Percentiles rank a stretch among this genome's conserved stretches.
Conservation (phyloP, 2,113 vertebrate species). For the Oreochromis niloticus region DNA sequence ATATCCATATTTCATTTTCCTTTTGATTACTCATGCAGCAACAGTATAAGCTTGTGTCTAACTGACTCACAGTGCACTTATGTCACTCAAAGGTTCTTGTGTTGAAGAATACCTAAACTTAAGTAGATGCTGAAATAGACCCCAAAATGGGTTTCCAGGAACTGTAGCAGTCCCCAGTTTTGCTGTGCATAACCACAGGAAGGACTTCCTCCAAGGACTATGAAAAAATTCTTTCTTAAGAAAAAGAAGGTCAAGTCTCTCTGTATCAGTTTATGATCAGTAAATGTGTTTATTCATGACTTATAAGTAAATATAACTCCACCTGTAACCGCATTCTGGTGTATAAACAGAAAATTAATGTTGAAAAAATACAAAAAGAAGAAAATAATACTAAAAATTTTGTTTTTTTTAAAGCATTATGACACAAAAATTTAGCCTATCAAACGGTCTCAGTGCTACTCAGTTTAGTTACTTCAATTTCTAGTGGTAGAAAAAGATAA, state of each 20-base stretch:
- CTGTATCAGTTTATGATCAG: background rate
- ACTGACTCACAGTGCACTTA: background rate
- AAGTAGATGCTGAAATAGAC: background rate
- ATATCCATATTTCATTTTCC: background rate
- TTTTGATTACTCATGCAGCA: background rate
- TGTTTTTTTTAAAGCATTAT: background rate
- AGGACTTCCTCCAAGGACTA: background rate
- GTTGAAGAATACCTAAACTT: background rate
- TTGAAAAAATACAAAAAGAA: background rate
- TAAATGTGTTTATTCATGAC: background rate
- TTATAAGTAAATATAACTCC: background rate
- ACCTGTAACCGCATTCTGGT: background rate
- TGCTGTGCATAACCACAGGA: background rate
- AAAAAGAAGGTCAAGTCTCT: background rate
- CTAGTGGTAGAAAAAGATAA: background rate
- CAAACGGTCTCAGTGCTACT: background rate
- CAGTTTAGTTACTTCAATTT: background rate
- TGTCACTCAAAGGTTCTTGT: background rate
- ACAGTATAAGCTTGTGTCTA: background rate
- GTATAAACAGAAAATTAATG: background rate
- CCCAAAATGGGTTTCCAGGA: background rate
- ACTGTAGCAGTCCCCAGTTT: background rate
- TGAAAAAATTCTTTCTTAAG: background rate
- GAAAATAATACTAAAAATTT: background rate
- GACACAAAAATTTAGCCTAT: background rate